phyloP scores from a whole-genome alignment of 1,140 invertebrate genomes.

The Orchestia grillus region DNA sequence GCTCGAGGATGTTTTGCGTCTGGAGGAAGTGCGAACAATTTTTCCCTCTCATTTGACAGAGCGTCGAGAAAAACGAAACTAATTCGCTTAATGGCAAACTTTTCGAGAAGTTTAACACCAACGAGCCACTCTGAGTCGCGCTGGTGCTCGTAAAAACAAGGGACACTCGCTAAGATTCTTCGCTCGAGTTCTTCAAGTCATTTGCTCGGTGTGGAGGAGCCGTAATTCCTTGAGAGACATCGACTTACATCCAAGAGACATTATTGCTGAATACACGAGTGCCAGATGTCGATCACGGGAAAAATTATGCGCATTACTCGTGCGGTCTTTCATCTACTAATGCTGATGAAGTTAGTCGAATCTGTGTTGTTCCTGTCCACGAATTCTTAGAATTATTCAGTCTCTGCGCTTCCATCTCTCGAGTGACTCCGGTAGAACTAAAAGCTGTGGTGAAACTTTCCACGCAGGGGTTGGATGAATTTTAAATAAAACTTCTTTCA shows the following conservation, averaged over 20 bases:
- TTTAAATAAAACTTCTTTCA: too few species aligned
- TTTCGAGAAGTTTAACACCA: constrained; percentile 11
- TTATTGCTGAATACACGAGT: background rate
- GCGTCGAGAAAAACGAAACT: constrained; percentile 27
- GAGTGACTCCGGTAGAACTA: too few species aligned
- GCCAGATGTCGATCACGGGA: background rate
- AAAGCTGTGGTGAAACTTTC: too few species aligned
- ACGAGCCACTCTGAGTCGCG: background rate
- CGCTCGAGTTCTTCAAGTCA: background rate
- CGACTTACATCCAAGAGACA: background rate
- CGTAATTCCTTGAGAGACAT: background rate
- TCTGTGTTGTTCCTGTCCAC: too few species aligned
- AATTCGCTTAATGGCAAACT: constrained; percentile 50
- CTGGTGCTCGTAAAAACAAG: constrained; percentile 30
- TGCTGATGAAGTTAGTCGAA: background rate
- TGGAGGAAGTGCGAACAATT: constrained; percentile 20
- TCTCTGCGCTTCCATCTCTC: too few species aligned
- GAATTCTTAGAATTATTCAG: too few species aligned
- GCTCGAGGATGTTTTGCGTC: background rate
- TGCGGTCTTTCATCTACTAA: background rate
- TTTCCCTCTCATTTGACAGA: constrained; percentile 38
- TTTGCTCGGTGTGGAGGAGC: background rate
- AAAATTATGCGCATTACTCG: background rate
- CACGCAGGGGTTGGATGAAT: too few species aligned
- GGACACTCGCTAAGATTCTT: background rate